phyloP scores from a whole-genome alignment of 2,888 invertebrate species.

The Salpingus planirostris region DNA sequence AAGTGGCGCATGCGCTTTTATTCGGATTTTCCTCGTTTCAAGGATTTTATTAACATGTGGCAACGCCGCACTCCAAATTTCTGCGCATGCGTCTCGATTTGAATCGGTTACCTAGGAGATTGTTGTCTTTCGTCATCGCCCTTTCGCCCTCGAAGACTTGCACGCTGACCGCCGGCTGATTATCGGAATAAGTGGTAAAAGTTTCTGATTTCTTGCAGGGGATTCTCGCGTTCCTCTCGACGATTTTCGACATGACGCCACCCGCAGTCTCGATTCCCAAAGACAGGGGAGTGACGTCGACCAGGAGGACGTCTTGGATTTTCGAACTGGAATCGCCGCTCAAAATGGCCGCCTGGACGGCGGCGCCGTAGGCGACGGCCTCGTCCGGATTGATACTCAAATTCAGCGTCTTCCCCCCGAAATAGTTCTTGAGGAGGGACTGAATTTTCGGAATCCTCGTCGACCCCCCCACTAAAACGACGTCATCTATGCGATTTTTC shows the following conservation, averaged over 20 bases:
- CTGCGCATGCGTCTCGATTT: no score
- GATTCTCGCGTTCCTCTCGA: slow-evolving; percentile 62
- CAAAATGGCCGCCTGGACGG: slow-evolving; percentile 64
- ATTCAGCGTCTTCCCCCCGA: slow-evolving; percentile 63
- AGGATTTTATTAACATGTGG: not conserved
- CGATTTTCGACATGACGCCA: slow-evolving; percentile 54
- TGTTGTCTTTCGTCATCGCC: slow-evolving; percentile 90
- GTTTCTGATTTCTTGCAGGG: slow-evolving; percentile 64
- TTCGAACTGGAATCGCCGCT: slow-evolving; percentile 52
- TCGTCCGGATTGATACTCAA: slow-evolving; percentile 73
- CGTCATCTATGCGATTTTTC: slow-evolving; percentile 65
- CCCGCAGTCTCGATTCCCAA: slow-evolving; percentile 47
- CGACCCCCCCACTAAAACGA: slow-evolving; percentile 75
- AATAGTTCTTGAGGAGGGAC: slow-evolving; percentile 63
- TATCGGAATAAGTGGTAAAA: slow-evolving; percentile 75
- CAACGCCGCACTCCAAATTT: slow-evolving; percentile 48
- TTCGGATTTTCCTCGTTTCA: no score
- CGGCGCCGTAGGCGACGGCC: slow-evolving; percentile 72
- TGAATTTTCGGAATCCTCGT: slow-evolving; percentile 76
- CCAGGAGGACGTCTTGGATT: slow-evolving; percentile 51
- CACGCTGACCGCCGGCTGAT: slow-evolving; percentile 67
- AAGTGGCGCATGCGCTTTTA: no score
- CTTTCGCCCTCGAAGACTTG: slow-evolving; percentile 57
- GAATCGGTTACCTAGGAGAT: slow-evolving; percentile 90
- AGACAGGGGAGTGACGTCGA: slow-evolving; percentile 48